These are phyloP conservation scores for Sialia sialis DNA, from an alignment of 2,113 vertebrate species.

Conservation along the genomic window DNA sequence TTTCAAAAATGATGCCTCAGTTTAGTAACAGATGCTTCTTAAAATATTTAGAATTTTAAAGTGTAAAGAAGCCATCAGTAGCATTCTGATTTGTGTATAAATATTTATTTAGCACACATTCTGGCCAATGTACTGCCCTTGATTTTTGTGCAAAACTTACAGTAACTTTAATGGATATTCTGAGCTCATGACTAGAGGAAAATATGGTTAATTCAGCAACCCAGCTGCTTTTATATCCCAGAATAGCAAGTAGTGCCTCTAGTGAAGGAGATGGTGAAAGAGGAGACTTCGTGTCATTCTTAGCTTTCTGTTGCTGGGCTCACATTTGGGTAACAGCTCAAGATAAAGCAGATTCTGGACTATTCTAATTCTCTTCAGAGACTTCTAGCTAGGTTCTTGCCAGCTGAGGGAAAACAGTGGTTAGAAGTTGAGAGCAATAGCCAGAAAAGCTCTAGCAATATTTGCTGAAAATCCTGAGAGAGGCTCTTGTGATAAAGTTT, in stretches of 20 bases:
- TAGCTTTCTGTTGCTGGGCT: conserved; percentile 4
- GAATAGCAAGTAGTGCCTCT: conserved; percentile 38
- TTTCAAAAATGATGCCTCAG: conserved; percentile 59
- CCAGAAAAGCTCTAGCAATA: background rate
- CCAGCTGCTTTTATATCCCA: conserved; percentile 48
- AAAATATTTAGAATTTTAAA: conserved; percentile 71
- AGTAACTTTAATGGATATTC: conserved; percentile 49
- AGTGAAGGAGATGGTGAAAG: background rate
- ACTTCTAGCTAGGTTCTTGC: background rate
- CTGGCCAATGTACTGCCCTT: conserved; percentile 65
- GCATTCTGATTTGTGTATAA: conserved; percentile 69
- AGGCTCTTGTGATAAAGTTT: background rate
- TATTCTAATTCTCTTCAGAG: background rate
- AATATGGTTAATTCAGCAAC: conserved; percentile 58
- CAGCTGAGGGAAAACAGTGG: background rate
- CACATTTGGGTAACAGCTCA: background rate
- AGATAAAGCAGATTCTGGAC: background rate
- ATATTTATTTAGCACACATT: conserved; percentile 72
- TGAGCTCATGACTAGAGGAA: conserved; percentile 41
- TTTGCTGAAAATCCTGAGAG: background rate
- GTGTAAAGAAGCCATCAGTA: conserved; percentile 69
- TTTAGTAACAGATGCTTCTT: conserved; percentile 71
- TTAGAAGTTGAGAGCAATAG: background rate
- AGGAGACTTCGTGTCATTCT: background rate
- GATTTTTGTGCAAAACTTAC: conserved; percentile 61